phyloP scores from a whole-genome alignment of 2,113 vertebrate species.

The Nansenia antarctica region DNA sequence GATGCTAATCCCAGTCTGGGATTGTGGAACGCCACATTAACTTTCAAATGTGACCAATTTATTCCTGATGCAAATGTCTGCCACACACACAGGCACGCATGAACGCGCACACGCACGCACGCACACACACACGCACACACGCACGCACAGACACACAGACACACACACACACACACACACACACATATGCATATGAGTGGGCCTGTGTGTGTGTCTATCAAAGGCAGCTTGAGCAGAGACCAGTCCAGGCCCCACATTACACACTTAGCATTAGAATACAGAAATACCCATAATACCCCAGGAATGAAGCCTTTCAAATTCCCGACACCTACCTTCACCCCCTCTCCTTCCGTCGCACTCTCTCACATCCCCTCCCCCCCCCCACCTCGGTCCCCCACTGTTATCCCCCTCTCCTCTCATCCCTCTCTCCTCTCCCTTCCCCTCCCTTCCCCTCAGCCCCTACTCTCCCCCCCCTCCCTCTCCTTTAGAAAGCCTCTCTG shows the following conservation, averaged over 20 bases:
- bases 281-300: constrained; percentile 68
- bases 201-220: constrained; percentile 60
- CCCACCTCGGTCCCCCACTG: constrained; percentile 24
- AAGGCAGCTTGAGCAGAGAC: constrained; percentile 62
- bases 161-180: constrained; percentile 15
- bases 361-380: constrained; percentile 48
- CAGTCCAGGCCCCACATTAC: constrained; percentile 58
- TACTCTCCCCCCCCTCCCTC: constrained; percentile 42
- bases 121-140: constrained; percentile 26
- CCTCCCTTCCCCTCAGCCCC: constrained; percentile 44
- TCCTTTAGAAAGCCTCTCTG: too few relatives aligned
- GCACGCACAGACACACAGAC: constrained; percentile 14
- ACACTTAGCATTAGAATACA: constrained; percentile 76
- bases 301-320: constrained; percentile 61
- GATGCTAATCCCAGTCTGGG: constrained; percentile 45
- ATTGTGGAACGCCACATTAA: constrained; percentile 60
- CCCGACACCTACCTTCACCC: constrained; percentile 2
- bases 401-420: not conserved
- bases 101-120: not conserved
- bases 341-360: constrained; percentile 36
- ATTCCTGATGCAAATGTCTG: constrained; percentile 35
- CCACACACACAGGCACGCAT: not conserved
- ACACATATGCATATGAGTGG: constrained; percentile 66
- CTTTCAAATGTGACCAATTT: constrained; percentile 59
- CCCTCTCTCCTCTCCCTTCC: constrained; percentile 43